These are phyloP conservation scores for Hemiprocne comata DNA, from an alignment of 2,113 vertebrate genomes.

Conservation along the genomic window DNA sequence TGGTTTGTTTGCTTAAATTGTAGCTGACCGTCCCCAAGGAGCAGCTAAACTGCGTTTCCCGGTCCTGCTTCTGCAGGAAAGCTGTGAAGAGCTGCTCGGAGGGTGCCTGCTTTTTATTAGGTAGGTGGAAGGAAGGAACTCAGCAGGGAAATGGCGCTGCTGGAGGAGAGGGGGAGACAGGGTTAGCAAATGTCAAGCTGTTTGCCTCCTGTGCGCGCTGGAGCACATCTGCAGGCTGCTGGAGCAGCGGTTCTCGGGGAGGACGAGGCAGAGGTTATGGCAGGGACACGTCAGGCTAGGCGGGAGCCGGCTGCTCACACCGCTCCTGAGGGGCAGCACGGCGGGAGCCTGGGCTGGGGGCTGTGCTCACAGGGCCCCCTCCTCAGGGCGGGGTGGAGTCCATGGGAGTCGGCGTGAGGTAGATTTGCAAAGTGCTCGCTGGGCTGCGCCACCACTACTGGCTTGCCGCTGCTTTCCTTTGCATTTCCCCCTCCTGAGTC, in stretches of 20 bases:
- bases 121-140: not conserved
- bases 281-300: not conserved
- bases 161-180: not conserved
- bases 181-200: conserved; percentile 23
- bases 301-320: rapidly evolving
- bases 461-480: not conserved
- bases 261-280: not conserved
- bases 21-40: conserved; percentile 1
- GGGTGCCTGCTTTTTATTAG: not conserved
- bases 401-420: rapidly evolving
- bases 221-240: not conserved
- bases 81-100: not conserved
- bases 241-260: rapidly evolving
- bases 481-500: not conserved
- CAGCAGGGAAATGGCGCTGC: not conserved
- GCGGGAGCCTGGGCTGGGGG: rapidly evolving
- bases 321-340: not conserved
- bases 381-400: not conserved
- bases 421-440: not conserved
- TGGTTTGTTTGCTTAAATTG: conserved; percentile 37
- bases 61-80: not conserved
- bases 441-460: not conserved
- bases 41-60: not conserved
- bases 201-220: not conserved
- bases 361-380: not conserved